These are phyloP conservation scores for Gonatopus flavifemur DNA, from an alignment of 1,140 invertebrate species.

Conservation along the genomic window DNA sequence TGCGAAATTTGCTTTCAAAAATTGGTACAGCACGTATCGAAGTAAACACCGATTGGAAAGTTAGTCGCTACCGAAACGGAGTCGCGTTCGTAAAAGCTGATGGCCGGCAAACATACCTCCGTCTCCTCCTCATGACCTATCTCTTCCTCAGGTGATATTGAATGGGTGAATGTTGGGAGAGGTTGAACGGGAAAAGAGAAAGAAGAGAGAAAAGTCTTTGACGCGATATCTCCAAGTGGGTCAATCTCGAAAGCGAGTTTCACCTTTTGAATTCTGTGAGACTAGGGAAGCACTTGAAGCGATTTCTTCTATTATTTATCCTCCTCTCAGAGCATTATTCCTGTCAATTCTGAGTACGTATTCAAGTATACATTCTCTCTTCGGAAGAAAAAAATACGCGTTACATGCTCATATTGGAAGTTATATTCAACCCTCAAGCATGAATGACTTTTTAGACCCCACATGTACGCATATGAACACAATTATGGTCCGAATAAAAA, in stretches of 20 bases:
- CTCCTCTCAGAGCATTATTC: no score
- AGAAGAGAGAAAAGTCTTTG: constrained; percentile 13
- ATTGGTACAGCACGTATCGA: constrained; percentile 32
- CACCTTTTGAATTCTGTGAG: not conserved
- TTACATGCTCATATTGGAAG: no score
- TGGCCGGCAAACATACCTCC: constrained; percentile 38
- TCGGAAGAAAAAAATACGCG: no score
- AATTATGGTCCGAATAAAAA: no score
- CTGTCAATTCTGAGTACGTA: no score
- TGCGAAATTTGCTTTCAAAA: constrained; percentile 22
- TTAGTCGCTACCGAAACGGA: constrained; percentile 40
- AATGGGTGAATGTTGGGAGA: not conserved
- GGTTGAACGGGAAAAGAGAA: not conserved
- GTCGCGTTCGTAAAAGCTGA: constrained; percentile 38
- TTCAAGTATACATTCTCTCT: no score
- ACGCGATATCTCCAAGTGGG: constrained; percentile 32
- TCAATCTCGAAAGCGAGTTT: constrained; percentile 22
- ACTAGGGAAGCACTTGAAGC: not conserved
- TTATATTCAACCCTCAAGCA: no score
- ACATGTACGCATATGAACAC: no score
- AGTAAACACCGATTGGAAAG: constrained; percentile 46
- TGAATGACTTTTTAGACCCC: no score
- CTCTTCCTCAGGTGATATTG: no score
- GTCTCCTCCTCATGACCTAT: constrained; percentile 16
- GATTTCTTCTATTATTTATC: not conserved